A percentile compares a stretch with the other conserved stretches of the same genome.
Conservation (phyloP, 2,113 vertebrate genomes). For the Eulemur rufifrons region DNA sequence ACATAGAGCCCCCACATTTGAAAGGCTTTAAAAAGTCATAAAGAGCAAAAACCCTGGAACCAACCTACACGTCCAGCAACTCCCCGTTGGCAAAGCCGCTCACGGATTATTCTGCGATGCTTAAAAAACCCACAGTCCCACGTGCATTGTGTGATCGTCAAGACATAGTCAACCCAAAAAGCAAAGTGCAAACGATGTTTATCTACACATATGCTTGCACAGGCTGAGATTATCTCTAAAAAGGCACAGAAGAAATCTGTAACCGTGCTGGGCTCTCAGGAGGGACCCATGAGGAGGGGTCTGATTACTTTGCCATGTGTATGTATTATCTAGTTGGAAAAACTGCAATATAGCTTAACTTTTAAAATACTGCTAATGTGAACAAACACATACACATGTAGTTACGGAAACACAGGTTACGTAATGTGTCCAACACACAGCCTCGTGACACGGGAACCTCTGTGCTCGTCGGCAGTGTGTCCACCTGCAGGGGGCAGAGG, state of each 20-base stretch:
- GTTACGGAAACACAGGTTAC: neutral
- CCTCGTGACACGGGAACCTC: neutral
- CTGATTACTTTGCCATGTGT: neutral
- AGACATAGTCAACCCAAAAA: neutral
- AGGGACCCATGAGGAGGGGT: neutral
- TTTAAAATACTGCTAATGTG: neutral
- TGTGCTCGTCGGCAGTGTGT: neutral
- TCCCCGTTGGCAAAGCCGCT: neutral
- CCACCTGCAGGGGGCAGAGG: slow-evolving; percentile 4
- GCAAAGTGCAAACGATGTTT: neutral
- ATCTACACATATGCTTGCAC: neutral
- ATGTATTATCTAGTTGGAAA: neutral
- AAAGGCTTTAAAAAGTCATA: neutral
- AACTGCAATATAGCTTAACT: neutral
- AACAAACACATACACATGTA: neutral
- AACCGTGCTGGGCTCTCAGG: neutral
- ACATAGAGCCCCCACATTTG: neutral
- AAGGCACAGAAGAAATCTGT: neutral
- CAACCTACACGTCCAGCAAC: neutral
- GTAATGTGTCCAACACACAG: neutral
- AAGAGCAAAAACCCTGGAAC: neutral
- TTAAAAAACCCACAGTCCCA: neutral
- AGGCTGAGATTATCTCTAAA: neutral
- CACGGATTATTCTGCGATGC: neutral
- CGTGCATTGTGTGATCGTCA: neutral